Conservation (phyloP, 2,888 invertebrate genomes). For the Ophioninae sp. region DNA sequence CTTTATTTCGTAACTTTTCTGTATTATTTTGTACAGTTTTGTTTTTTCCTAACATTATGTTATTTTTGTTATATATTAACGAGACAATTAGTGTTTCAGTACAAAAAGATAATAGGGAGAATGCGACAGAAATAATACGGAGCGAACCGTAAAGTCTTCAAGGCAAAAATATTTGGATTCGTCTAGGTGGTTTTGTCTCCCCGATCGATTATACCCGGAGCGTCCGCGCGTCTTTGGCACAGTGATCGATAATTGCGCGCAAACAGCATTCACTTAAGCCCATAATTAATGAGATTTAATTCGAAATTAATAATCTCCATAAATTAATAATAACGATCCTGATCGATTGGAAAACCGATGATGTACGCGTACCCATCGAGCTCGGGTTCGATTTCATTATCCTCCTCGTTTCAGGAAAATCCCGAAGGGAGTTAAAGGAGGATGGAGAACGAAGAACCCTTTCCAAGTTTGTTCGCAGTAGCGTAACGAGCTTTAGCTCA, state of each 20-base stretch:
- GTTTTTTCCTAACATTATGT: no score
- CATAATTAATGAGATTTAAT: background rate
- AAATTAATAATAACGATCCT: slow-evolving; percentile 43
- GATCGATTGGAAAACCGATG: slow-evolving; percentile 1
- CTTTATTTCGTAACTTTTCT: no score
- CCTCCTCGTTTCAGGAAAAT: slow-evolving; percentile 6
- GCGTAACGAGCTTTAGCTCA: slow-evolving; percentile 5
- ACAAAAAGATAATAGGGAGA: no score
- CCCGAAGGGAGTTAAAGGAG: slow-evolving; percentile 4
- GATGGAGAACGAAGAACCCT: background rate
- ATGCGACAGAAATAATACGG: no score
- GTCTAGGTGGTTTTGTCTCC: no score
- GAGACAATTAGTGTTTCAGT: no score
- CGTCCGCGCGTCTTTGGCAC: no score
- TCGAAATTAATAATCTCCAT: slow-evolving; percentile 19
- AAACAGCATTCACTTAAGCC: background rate
- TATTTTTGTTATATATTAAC: no score
- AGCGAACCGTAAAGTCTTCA: no score
- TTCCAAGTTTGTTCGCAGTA: slow-evolving; percentile 23
- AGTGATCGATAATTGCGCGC: background rate
- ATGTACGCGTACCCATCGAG: slow-evolving; percentile 3
- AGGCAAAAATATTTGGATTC: no score
- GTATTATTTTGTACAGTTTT: no score
- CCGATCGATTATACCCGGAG: no score
- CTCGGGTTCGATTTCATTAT: slow-evolving; percentile 23